These are phyloP conservation scores for Tenebrosternarchus preto DNA, from an alignment of 2,113 vertebrate genomes.

Conservation along the genomic window DNA sequence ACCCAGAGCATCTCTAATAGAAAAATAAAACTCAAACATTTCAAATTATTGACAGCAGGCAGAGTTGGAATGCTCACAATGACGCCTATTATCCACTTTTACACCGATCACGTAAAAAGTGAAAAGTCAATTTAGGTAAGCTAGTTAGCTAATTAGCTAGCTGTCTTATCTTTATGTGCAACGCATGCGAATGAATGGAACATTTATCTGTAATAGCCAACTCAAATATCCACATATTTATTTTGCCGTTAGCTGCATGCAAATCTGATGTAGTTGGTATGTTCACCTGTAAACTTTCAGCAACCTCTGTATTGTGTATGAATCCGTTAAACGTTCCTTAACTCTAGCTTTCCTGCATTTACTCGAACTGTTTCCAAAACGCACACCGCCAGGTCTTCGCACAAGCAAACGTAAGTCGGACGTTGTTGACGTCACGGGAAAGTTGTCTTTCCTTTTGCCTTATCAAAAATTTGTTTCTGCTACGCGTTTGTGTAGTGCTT, in stretches of 20 bases:
- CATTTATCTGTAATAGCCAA: neutral
- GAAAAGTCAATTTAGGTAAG: neutral
- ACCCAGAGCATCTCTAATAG: no score
- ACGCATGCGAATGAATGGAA: constrained; percentile 32
- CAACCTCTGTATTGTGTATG: neutral
- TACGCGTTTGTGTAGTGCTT: neutral
- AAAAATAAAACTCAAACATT: no score
- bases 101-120: neutral
- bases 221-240: neutral
- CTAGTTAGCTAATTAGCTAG: neutral
- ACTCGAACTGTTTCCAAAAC: constrained; percentile 39
- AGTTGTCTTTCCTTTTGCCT: neutral
- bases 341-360: neutral
- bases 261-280: neutral
- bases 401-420: constrained; percentile 36
- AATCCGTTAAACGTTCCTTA: neutral
- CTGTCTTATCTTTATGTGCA: neutral
- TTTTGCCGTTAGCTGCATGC: neutral
- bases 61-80: no score
- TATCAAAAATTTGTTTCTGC: constrained; percentile 2
- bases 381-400: constrained; percentile 47
- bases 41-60: no score
- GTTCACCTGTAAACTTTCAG: neutral
- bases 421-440: constrained; percentile 33
- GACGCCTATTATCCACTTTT: no score